A percentile compares a stretch with the other conserved stretches of the same genome.
Evolutionary conservation across 2,797 vertebrate genomes (phyloP).

Genomic region (Poecilia picta): DNA sequence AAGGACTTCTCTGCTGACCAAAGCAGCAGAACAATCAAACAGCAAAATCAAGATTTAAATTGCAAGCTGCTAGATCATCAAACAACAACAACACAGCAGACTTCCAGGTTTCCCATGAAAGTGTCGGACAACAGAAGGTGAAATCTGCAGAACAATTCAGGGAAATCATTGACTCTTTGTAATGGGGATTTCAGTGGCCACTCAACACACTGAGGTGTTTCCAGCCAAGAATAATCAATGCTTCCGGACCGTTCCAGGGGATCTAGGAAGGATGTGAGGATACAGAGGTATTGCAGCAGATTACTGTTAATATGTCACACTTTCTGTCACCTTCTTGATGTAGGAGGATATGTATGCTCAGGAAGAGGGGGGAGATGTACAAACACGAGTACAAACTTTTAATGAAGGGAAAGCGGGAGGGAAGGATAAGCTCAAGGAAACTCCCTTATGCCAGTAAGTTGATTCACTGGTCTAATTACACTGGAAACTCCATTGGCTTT

Average conservation of each 20-base stretch:
- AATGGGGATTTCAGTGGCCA: background rate
- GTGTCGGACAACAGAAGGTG: background rate
- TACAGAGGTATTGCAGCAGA: no score
- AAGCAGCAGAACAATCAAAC: background rate
- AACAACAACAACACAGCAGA: background rate
- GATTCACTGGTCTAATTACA: background rate
- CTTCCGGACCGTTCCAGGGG: fast-evolving
- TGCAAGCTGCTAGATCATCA: background rate
- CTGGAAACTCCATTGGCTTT: background rate
- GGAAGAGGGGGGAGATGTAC: background rate
- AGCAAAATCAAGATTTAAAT: background rate
- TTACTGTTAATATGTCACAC: fast-evolving
- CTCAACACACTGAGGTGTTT: background rate
- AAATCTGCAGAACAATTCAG: slow-evolving; percentile 11
- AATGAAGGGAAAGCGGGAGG: background rate
- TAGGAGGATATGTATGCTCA: slow-evolving; percentile 7
- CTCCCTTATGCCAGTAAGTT: background rate
- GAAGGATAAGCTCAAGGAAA: background rate
- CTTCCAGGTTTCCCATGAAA: background rate
- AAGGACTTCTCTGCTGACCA: background rate
- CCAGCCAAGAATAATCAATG: background rate
- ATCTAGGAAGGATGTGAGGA: slow-evolving; percentile 4
- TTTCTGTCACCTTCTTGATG: slow-evolving; percentile 1
- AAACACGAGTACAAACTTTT: background rate
- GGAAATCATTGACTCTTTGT: slow-evolving; percentile 21